A percentile compares a stretch with the other conserved stretches of the same genome.
phyloP scores from a whole-genome alignment of 1,140 invertebrate species.

The Eriosoma lanigerum region DNA sequence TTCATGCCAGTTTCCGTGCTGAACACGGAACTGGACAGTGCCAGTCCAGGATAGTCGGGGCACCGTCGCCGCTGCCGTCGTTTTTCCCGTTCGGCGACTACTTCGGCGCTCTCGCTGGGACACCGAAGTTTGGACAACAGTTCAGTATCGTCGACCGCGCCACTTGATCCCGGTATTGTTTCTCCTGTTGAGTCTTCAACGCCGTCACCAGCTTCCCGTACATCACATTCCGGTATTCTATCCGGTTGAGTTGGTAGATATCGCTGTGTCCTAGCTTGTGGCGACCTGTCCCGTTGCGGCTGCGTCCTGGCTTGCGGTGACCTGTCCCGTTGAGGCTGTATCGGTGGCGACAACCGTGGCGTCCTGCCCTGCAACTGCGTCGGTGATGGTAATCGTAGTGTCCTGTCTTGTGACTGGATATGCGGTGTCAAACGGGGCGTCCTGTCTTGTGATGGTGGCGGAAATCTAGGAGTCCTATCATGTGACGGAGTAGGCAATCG shows the following conservation, averaged over 20 bases:
- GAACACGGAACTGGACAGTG: constrained; percentile 87
- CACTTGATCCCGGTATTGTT: constrained; percentile 56
- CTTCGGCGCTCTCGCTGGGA: constrained; percentile 82
- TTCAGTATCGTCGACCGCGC: constrained; percentile 68
- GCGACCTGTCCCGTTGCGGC: background rate
- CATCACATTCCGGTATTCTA: background rate
- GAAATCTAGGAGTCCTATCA: too few species aligned
- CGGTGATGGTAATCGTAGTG: too few species aligned
- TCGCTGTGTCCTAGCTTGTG: too few species aligned
- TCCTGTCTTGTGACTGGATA: background rate
- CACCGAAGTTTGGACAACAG: constrained; percentile 81
- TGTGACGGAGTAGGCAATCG: background rate
- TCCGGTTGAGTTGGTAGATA: background rate
- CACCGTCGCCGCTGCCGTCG: constrained; percentile 69
- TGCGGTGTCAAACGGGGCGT: too few species aligned
- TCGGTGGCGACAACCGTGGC: background rate
- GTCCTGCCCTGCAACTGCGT: background rate
- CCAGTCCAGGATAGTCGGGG: constrained; percentile 87
- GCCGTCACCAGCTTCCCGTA: background rate
- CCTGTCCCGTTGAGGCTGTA: background rate
- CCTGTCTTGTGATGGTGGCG: too few species aligned
- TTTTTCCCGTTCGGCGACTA: constrained; percentile 79
- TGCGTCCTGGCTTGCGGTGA: background rate
- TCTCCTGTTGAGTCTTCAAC: constrained; percentile 22
- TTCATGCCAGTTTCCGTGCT: constrained; percentile 97